Base-by-base conservation (phyloP, 2,797 vertebrate genomes). In the Bufotes viridis region DNA sequence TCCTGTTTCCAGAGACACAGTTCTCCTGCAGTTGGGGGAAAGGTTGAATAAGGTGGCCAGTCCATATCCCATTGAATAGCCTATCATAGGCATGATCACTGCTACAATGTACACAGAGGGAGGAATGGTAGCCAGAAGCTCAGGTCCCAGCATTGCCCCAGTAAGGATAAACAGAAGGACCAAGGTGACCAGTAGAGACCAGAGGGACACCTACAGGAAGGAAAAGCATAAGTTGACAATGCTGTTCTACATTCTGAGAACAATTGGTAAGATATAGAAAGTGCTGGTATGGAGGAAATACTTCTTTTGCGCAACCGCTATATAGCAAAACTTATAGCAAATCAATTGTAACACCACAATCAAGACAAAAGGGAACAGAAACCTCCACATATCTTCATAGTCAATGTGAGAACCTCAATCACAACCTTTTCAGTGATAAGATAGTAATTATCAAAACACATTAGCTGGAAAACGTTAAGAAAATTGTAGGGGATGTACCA, bases 91-190 rank as follows among this genome's bases (percentile, higher is more conserved):
- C 98, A 99, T 99, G 84, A 99, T 94, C 69, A 99, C 90, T 0
- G 98, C 98, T 87, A 99, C 96, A 87, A 96, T 86, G 0, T 99
- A 99, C 75, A 99, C 98, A 0, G 98, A 94, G 0, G 96, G 94
- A 0, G 97, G 97, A 90, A 99, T 98, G 49, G 95, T 96, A 80
- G 97, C 96, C 92, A 99, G 90, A 57, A 99, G 95, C 75, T 98
- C 96, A 0, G 98, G 98, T n/a, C 98, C 98, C 93, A 99, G 92
- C 97, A 99, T 97, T 0, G 95, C 96, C 72, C 96, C 97, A 0
- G 98, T 99, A 93, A 99, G 94, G 93, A 99, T 97, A 95, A 99
- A 99, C 86, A 99, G 97, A 92, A 97, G 90, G 90, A 99, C 92
- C 22, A 99, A 94, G 5, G 97, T 97, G 92, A 98, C 91, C 75